Base-by-base conservation (phyloP, 2,888 invertebrate species). In the Acleris emargana region DNA sequence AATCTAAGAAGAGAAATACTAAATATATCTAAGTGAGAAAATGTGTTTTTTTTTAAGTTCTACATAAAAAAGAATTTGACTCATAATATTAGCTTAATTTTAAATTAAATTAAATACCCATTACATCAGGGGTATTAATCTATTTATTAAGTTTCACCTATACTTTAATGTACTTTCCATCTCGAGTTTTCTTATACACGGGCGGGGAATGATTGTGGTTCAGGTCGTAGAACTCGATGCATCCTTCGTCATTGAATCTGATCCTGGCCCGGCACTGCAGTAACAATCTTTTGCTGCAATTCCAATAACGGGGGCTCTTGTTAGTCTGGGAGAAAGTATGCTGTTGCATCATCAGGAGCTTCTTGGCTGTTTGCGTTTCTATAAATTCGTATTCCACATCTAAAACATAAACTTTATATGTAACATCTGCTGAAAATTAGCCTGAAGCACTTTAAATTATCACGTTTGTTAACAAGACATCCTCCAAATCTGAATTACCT, bases 191-290 rank as follows among this genome's bases (percentile, higher is more conserved):
- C 45, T 16, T 32, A 32, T 60, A 64, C 5, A n/a, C 43, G 6
- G 68, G 70, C 5, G 63, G 67, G 4, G 68, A 62, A 53, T 73
- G 73, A 18, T 68, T 71, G 49, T 72, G 72, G 17, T 43, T 20
- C 3, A 68, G 45, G 1, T 69, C 58, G n/a, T 64, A 60, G 25
- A 59, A 62, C 0, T 67, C 50, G 13, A 71, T 68, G 16, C 58
- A 49, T 13, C 52, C 49, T 7, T 25, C 61, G 1, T 52, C 43
- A 16, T 54, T 50, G n/a, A 72, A 64, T 22, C 47, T 64, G 13
- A 71, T 38, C 42, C 52, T 64, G 9, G 76, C 73, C 9, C 58
- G 64, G 55, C 77, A 77, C 2, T 69, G 51, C 4, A 50, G 20
- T 16, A 52, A 50, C 11, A 43, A 38, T 11, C 60, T 59, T 5